Evolutionary conservation across 2,888 invertebrate genomes (phyloP), one percentile per base, ranked within the genome.

Genomic region (Melanophora roralis): DNA sequence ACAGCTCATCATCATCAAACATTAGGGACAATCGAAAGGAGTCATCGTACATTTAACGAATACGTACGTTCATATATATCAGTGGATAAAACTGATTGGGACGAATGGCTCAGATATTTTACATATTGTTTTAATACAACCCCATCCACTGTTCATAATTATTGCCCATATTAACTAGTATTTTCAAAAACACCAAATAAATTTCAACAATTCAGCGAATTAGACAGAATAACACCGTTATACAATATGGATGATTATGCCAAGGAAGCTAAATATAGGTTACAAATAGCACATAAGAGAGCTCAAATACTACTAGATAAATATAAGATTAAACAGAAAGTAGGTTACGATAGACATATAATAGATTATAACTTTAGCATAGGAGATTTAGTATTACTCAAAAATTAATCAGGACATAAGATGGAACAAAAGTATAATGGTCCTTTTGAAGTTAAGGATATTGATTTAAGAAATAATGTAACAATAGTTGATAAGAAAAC

Each of bases 101-200:
- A 65, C 23, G 55, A 53, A 45, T 68, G 62, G 67, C 51, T 51
- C 4, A 21, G 12, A 16, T 75, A 78, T n/a, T 78, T 78, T 16
- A 60, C 34, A 0, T 78, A 75, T 34, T 81, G 81, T 49, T 78
- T 67, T 45, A 81, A 75, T 40, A 81, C 73, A 11, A 74, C 74
- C 0, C 74, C 76, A 16, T 81, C 77, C 12, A 40, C 67, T 1
- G 60, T 62, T 32, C 73, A 80, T 51, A 36, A 53, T 11, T 76
- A 73, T 27, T 76, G 76, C 43, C 72, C 80, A 19, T 67, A 72
- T 51, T 76, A 80, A 36, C 23, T 62, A 67, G 67, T 75, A 32
- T 75, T 69, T 51, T 43, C 53, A 14, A 69, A n/a, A 53, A 4
- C 34, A 1, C 53, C 53, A 34, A 53, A 53, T 53, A 8, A 1